Conservation (phyloP, 2,797 vertebrate species). For the Tinamus major region DNA sequence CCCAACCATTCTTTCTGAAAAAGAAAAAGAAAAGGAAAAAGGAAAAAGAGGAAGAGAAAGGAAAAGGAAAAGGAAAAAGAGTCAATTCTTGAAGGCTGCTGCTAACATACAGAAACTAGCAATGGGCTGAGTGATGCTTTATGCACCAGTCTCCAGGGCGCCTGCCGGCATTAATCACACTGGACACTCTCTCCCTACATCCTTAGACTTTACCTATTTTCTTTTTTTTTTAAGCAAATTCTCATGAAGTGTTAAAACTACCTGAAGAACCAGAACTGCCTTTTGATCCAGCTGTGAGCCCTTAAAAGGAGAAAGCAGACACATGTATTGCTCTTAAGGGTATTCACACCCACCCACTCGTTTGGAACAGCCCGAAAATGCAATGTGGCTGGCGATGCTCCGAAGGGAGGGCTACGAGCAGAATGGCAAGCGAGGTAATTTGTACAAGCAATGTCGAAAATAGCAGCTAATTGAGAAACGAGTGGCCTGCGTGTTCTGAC, state of each 20-base stretch:
- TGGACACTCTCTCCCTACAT: not conserved
- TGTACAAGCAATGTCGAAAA: not conserved
- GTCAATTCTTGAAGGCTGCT: not conserved
- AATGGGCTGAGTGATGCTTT: constrained; percentile 13
- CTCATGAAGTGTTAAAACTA: constrained; percentile 48
- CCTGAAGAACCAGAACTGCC: constrained; percentile 29
- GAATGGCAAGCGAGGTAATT: not conserved
- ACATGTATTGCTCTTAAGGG: constrained; percentile 19
- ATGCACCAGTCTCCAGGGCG: not conserved
- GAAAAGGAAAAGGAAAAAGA: not conserved
- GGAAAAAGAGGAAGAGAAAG: not conserved
- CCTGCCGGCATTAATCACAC: not conserved
- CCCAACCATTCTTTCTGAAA: not conserved
- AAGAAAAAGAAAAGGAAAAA: not conserved
- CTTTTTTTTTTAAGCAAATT: not conserved
- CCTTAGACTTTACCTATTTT: not conserved
- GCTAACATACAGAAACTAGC: not conserved
- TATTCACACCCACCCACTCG: not conserved
- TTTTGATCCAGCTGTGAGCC: not conserved
- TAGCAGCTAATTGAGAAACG: not conserved
- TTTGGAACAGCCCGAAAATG: constrained; percentile 52
- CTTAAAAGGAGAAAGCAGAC: constrained; percentile 46
- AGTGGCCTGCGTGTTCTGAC: constrained; percentile 2
- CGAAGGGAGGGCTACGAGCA: not conserved
- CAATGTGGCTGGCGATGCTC: constrained; percentile 5